phyloP scores from a whole-genome alignment of 2,888 invertebrate species.

The Volucella inanis region DNA sequence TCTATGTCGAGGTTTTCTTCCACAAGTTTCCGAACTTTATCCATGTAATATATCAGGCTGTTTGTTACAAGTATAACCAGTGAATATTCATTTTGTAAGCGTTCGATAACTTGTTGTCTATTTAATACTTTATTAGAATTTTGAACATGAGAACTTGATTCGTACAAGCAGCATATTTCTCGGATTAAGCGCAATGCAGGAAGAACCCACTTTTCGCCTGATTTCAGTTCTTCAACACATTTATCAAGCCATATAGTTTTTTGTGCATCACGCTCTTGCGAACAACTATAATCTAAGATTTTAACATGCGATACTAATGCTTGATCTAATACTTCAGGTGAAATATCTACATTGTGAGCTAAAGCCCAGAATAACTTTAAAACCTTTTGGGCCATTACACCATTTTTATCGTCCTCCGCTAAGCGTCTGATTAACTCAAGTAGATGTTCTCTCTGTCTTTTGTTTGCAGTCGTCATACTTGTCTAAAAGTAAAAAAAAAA shows the following conservation, averaged over 20 bases:
- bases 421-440: slow-evolving; percentile 96
- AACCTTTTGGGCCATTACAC: slow-evolving; percentile 99
- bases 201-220: slow-evolving; percentile 94
- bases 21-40: slow-evolving; percentile 87
- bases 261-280: slow-evolving; percentile 97
- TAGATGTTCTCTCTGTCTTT: slow-evolving; percentile 97
- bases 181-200: slow-evolving; percentile 97
- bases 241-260: slow-evolving; percentile 97
- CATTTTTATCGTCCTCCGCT: slow-evolving; percentile 99
- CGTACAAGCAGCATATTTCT: slow-evolving; percentile 97
- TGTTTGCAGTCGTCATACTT: slow-evolving; percentile 97
- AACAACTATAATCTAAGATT: slow-evolving; percentile 98
- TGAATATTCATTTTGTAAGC: slow-evolving; percentile 95
- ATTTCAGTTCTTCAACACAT: slow-evolving; percentile 97
- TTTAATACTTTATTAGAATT: slow-evolving; percentile 84
- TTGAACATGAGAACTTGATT: slow-evolving; percentile 85
- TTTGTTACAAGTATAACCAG: slow-evolving; percentile 96
- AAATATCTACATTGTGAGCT: slow-evolving; percentile 97
- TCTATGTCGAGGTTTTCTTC: slow-evolving; percentile 87
- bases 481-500: slow-evolving; percentile 85
- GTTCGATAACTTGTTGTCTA: slow-evolving; percentile 91
- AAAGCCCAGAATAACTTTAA: slow-evolving; percentile 97
- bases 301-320: slow-evolving; percentile 97
- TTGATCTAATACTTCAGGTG: slow-evolving; percentile 98
- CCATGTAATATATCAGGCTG: slow-evolving; percentile 95